Conservation (phyloP, 1,140 invertebrate genomes). For the Phthorimaea operculella region DNA sequence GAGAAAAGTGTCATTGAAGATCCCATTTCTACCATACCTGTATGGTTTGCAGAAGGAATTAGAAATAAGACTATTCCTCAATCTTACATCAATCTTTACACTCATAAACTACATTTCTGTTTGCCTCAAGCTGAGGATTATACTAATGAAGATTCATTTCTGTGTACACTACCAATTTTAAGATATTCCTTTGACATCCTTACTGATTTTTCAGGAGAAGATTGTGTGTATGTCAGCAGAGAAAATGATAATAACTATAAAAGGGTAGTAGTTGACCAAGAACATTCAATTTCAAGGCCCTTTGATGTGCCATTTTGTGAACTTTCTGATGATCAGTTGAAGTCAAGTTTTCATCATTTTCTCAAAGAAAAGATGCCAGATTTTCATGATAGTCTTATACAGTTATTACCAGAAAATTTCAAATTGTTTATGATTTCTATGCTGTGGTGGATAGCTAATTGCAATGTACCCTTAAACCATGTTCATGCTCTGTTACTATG, state of each 20-base stretch:
- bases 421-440: constrained; percentile 73
- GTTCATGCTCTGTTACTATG: constrained; percentile 72
- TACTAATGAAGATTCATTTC: constrained; percentile 68
- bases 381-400: constrained; percentile 48
- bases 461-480: constrained; percentile 65
- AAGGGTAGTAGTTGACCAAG: constrained; percentile 36
- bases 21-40: constrained; percentile 57
- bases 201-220: constrained; percentile 36
- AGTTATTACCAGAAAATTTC: constrained; percentile 70
- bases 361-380: constrained; percentile 58
- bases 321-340: constrained; percentile 50
- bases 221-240: constrained; percentile 53
- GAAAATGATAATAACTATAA: constrained; percentile 36
- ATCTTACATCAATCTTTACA: constrained; percentile 75
- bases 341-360: constrained; percentile 52
- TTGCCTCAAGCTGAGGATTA: constrained; percentile 81
- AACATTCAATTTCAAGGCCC: constrained; percentile 44
- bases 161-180: constrained; percentile 73
- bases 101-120: constrained; percentile 73
- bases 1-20: constrained; percentile 14
- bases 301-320: constrained; percentile 36
- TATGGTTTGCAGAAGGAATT: constrained; percentile 74
- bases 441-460: constrained; percentile 74
- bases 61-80: constrained; percentile 70
- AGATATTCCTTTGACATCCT: constrained; percentile 75